phyloP scores from a whole-genome alignment of 2,888 invertebrate genomes.

The Suillia variegata region DNA sequence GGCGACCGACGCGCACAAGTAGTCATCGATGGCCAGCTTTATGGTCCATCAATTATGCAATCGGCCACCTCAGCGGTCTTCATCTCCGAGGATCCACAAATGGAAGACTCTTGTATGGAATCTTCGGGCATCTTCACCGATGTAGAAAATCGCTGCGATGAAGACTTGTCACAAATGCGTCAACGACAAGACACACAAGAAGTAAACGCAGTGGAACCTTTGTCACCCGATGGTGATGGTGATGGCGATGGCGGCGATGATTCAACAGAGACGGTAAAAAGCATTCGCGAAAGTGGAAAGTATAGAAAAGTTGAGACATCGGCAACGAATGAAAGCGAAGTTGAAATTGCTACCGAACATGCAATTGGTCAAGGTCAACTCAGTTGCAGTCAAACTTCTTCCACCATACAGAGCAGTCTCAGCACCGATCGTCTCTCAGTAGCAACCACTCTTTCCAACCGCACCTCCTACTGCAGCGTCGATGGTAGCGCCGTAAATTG shows the following conservation, averaged over 20 bases:
- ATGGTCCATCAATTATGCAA: constrained; percentile 67
- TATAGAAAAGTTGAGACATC: background rate
- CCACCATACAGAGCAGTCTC: constrained; percentile 47
- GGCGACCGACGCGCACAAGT: constrained; percentile 78
- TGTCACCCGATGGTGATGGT: constrained; percentile 39
- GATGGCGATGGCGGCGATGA: constrained; percentile 50
- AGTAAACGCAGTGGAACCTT: constrained; percentile 45
- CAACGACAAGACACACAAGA: constrained; percentile 46
- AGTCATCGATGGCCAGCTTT: constrained; percentile 90
- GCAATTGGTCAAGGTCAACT: constrained; percentile 47
- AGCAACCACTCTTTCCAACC: constrained; percentile 54
- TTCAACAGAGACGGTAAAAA: constrained; percentile 63
- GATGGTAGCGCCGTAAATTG: constrained; percentile 43
- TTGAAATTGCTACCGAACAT: constrained; percentile 9
- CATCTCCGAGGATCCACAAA: constrained; percentile 63
- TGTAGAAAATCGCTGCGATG: constrained; percentile 77
- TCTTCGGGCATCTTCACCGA: constrained; percentile 89
- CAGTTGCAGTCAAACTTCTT: constrained; percentile 49
- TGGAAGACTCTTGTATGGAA: constrained; percentile 83
- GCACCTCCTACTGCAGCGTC: constrained; percentile 56
- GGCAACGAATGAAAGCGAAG: constrained; percentile 15
- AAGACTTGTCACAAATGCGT: constrained; percentile 61
- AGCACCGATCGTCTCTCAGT: constrained; percentile 50
- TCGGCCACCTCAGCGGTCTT: constrained; percentile 62
- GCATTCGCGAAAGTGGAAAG: constrained; percentile 48